Percentiles rank a stretch among this genome's conserved stretches.
These are phyloP conservation scores for Nematolebias whitei DNA, from an alignment of 2,113 vertebrate genomes.

Conservation along the genomic window DNA sequence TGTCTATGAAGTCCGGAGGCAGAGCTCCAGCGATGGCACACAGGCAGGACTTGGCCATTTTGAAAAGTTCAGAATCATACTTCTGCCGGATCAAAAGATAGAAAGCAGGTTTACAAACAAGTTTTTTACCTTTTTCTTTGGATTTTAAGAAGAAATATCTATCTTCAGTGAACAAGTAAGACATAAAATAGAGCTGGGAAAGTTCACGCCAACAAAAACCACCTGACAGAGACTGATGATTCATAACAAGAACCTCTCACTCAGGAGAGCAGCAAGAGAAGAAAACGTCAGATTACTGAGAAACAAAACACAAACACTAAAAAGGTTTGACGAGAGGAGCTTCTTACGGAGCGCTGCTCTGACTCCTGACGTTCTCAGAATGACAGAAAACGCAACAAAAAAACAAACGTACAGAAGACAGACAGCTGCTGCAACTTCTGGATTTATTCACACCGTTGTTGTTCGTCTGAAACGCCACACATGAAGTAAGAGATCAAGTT, in stretches of 20 bases:
- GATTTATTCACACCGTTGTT: not conserved
- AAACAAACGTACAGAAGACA: not conserved
- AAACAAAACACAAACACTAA: not conserved
- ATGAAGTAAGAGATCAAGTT: too few relatives aligned
- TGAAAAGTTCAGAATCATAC: slow-evolving; percentile 94
- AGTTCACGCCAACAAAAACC: too few relatives aligned
- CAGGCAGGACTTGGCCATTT: slow-evolving; percentile 92
- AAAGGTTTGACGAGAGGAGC: not conserved
- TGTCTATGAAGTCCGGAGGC: slow-evolving; percentile 94
- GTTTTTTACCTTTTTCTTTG: too few relatives aligned
- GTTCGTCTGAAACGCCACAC: too few relatives aligned
- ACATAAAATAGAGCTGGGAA: too few relatives aligned
- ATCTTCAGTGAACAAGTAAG: too few relatives aligned
- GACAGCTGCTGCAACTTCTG: too few relatives aligned
- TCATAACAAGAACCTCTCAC: slow-evolving; percentile 22
- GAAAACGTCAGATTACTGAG: slow-evolving; percentile 8
- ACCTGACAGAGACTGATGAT: too few relatives aligned
- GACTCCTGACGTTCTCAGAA: slow-evolving; percentile 1
- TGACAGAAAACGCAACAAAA: not conserved
- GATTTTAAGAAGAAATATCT: too few relatives aligned
- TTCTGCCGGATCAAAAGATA: slow-evolving; percentile 80
- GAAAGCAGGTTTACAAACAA: not conserved
- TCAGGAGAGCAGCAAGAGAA: too few relatives aligned
- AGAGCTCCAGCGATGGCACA: slow-evolving; percentile 93
- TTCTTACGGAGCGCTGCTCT: not conserved